Percentiles rank a stretch among this genome's conserved stretches.
Evolutionary conservation across 2,888 invertebrate genomes (phyloP).

Genomic region (Eupithecia centaureata): DNA sequence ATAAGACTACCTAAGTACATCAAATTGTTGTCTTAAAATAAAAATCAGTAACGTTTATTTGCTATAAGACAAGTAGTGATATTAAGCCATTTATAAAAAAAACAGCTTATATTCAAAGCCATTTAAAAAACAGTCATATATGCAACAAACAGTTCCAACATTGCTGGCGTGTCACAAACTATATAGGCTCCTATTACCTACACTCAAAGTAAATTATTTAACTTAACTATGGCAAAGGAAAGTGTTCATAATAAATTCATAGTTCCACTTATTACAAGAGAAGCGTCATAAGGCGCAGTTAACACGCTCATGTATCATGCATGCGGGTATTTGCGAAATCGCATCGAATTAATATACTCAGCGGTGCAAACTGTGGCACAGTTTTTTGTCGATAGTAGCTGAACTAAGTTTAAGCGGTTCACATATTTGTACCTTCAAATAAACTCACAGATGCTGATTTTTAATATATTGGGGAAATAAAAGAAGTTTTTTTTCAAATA

Average conservation of each 20-base stretch:
- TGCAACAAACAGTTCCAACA: neutral
- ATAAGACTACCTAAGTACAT: too few relatives aligned
- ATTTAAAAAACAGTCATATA: too few relatives aligned
- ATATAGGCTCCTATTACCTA: neutral
- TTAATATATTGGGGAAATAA: too few relatives aligned
- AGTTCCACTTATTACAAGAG: slow-evolving; percentile 52
- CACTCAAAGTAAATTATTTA: slow-evolving; percentile 1
- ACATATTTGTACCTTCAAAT: too few relatives aligned
- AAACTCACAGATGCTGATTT: too few relatives aligned
- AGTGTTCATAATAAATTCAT: slow-evolving; percentile 55
- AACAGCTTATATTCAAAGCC: too few relatives aligned
- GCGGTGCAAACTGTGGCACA: neutral
- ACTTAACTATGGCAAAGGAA: slow-evolving; percentile 25
- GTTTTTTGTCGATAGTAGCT: neutral
- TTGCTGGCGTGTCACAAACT: neutral
- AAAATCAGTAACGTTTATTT: too few relatives aligned
- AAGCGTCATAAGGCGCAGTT: slow-evolving; percentile 50
- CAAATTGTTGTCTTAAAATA: too few relatives aligned
- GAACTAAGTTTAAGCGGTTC: too few relatives aligned
- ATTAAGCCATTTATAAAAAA: too few relatives aligned
- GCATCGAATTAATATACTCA: slow-evolving; percentile 42
- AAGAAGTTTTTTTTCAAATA: too few relatives aligned
- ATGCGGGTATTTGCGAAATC: slow-evolving; percentile 63
- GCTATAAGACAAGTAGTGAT: too few relatives aligned
- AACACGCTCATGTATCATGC: slow-evolving; percentile 57